These are phyloP conservation scores for Cepaea hortensis DNA, from an alignment of 2,888 invertebrate species.

Conservation along the genomic window DNA sequence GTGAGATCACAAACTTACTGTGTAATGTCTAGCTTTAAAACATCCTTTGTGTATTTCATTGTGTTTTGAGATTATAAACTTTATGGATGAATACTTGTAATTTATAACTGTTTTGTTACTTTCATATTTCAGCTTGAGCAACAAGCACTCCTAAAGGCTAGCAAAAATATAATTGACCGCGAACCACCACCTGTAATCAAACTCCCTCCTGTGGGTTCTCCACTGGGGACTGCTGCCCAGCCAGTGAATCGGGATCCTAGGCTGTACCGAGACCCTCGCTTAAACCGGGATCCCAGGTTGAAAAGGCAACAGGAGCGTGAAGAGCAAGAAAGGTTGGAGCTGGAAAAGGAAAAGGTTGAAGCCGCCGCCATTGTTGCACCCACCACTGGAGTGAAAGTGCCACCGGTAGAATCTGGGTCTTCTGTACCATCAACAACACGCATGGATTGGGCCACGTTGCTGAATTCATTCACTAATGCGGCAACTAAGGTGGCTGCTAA, in stretches of 20 bases:
- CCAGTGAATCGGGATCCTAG: slow-evolving; percentile 50
- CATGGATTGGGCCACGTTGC: slow-evolving; percentile 42
- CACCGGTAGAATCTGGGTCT: not conserved
- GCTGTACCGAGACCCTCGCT: slow-evolving; percentile 47
- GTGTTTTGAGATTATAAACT: not conserved
- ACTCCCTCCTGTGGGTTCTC: slow-evolving; percentile 37
- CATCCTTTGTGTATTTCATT: not conserved
- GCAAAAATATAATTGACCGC: slow-evolving; percentile 41
- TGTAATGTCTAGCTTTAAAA: not conserved
- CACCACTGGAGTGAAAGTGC: not conserved
- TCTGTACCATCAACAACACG: slow-evolving; percentile 16
- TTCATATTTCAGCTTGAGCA: slow-evolving; percentile 37
- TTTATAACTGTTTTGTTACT: not conserved
- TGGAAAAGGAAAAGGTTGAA: slow-evolving; percentile 25
- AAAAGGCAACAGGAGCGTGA: slow-evolving; percentile 39
- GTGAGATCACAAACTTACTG: no score
- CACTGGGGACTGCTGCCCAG: not conserved
- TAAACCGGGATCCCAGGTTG: slow-evolving; percentile 43
- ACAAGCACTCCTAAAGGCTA: slow-evolving; percentile 11
- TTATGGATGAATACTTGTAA: not conserved
- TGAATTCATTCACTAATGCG: slow-evolving; percentile 45
- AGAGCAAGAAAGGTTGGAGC: slow-evolving; percentile 28
- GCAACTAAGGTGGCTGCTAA: slow-evolving; percentile 45
- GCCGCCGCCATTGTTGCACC: not conserved
- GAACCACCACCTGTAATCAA: slow-evolving; percentile 44